These are phyloP conservation scores for Sebastes schlegelii DNA, from an alignment of 2,113 vertebrate species.

Conservation along the genomic window DNA sequence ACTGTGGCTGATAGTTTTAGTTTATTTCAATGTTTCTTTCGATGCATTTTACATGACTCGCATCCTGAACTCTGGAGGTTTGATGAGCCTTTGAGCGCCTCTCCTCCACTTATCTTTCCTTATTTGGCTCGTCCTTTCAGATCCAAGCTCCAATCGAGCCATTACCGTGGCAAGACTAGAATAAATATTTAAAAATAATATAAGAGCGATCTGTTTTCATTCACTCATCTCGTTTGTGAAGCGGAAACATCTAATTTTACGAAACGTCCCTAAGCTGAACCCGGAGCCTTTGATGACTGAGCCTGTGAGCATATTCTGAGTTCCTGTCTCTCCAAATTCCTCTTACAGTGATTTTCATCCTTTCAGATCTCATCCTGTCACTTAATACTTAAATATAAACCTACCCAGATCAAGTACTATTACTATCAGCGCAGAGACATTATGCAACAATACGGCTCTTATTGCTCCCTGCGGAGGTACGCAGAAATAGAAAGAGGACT, in stretches of 20 bases:
- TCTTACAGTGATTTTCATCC: slow-evolving; percentile 38
- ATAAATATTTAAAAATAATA: slow-evolving; percentile 44
- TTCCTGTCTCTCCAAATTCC: slow-evolving; percentile 44
- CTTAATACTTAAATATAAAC: slow-evolving; percentile 71
- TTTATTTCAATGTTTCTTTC: neutral
- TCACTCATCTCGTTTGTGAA: slow-evolving; percentile 21
- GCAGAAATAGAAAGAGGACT: slow-evolving; percentile 64
- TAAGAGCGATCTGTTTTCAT: slow-evolving; percentile 25
- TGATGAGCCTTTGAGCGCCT: slow-evolving; percentile 18
- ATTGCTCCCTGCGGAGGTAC: neutral
- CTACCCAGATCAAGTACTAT: slow-evolving; percentile 49
- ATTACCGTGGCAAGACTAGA: neutral
- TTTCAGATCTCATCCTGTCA: slow-evolving; percentile 59
- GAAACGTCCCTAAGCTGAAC: slow-evolving; percentile 41
- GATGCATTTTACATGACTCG: neutral
- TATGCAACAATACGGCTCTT: slow-evolving; percentile 56
- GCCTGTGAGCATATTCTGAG: slow-evolving; percentile 46
- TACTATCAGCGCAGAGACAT: slow-evolving; percentile 48
- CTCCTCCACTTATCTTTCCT: slow-evolving; percentile 19
- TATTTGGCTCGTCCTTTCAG: slow-evolving; percentile 28
- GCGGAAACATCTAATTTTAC: slow-evolving; percentile 34
- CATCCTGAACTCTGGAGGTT: slow-evolving; percentile 13
- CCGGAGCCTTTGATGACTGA: slow-evolving; percentile 36
- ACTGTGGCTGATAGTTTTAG: neutral
- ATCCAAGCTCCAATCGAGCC: slow-evolving; percentile 12